These are phyloP conservation scores for Gerris lacustris DNA, from an alignment of 2,888 invertebrate species.

Conservation along the genomic window DNA sequence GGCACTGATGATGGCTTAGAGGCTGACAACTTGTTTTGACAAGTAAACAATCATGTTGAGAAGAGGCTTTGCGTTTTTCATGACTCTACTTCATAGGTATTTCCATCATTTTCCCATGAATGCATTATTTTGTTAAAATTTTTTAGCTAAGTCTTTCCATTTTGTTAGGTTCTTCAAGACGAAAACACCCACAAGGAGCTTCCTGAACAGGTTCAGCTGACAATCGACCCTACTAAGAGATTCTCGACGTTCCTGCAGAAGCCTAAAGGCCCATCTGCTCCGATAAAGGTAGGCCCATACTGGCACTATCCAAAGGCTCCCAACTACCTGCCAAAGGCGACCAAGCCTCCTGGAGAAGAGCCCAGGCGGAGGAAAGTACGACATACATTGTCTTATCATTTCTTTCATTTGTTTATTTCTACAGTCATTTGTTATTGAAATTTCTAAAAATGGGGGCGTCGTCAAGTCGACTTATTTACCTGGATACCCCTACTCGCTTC, in stretches of 20 bases:
- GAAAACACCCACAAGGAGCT: slow-evolving; percentile 42
- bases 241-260: slow-evolving; percentile 66
- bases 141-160: too few relatives aligned
- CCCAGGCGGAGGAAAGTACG: slow-evolving; percentile 15
- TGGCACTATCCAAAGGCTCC: slow-evolving; percentile 23
- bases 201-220: slow-evolving; percentile 40
- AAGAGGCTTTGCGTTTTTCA: too few relatives aligned
- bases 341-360: slow-evolving; percentile 16
- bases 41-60: too few relatives aligned
- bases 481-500: too few relatives aligned
- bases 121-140: too few relatives aligned
- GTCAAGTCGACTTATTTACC: too few relatives aligned
- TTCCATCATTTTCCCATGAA: too few relatives aligned
- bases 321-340: slow-evolving; percentile 20
- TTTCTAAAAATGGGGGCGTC: background rate
- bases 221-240: slow-evolving; percentile 40
- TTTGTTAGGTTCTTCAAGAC: slow-evolving; percentile 42
- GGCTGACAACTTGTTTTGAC: too few relatives aligned
- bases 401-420: background rate
- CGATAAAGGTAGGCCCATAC: slow-evolving; percentile 25
- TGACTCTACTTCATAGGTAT: too few relatives aligned
- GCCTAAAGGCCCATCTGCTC: slow-evolving; percentile 52
- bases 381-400: background rate
- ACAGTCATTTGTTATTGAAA: background rate
- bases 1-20: too few relatives aligned